phyloP scores from a whole-genome alignment of 2,797 vertebrate genomes.

The Semotilus atromaculatus region DNA sequence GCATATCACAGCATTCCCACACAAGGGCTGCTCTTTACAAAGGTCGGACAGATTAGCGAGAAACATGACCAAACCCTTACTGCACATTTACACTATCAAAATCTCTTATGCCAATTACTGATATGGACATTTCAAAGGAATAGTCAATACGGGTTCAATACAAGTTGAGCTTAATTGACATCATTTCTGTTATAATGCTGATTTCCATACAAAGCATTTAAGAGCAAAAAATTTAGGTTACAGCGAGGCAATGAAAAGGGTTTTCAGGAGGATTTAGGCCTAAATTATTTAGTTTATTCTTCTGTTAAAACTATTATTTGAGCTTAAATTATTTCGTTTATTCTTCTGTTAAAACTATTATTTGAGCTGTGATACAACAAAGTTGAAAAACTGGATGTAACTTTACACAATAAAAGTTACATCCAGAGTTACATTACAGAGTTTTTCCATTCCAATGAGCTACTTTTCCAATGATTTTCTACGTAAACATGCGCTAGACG shows the following conservation, averaged over 20 bases:
- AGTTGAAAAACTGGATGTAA: not conserved
- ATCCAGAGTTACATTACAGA: too few relatives aligned
- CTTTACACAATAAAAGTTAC: not conserved
- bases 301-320: not conserved
- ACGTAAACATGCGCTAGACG: too few relatives aligned
- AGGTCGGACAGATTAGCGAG: conserved; percentile 10
- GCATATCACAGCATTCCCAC: conserved; percentile 40
- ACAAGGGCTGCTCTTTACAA: conserved; percentile 14
- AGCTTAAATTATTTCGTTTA: not conserved
- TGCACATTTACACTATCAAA: not conserved
- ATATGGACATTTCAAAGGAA: not conserved
- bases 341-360: not conserved
- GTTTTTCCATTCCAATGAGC: too few relatives aligned
- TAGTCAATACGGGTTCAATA: not conserved
- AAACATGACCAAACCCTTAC: conserved; percentile 2
- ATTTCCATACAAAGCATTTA: not conserved
- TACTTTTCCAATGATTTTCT: too few relatives aligned
- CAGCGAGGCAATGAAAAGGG: not conserved
- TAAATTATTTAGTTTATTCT: not conserved
- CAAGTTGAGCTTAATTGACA: not conserved
- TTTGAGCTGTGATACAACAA: not conserved
- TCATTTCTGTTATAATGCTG: not conserved
- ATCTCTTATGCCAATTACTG: not conserved
- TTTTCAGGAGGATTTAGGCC: not conserved
- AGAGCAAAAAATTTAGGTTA: not conserved